These are phyloP conservation scores for Xestia sexstrigata DNA, from an alignment of 2,888 invertebrate genomes.

Conservation along the genomic window DNA sequence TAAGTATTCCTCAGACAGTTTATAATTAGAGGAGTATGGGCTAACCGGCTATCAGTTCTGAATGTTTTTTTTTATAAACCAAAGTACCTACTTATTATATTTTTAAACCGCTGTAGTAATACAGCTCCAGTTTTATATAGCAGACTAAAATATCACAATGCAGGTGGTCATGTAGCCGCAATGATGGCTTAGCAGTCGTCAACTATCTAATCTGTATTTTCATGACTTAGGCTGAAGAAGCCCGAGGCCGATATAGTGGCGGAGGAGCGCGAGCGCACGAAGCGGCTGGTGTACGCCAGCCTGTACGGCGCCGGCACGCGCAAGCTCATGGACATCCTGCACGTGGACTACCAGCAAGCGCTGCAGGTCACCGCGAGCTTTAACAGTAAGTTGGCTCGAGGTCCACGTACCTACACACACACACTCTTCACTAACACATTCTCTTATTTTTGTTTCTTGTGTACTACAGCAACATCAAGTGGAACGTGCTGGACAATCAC, in stretches of 20 bases:
- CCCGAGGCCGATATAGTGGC: constrained; percentile 68
- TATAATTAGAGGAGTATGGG: too few species aligned
- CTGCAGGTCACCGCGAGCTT: constrained; percentile 80
- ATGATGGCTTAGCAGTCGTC: neutral
- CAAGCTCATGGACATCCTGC: constrained; percentile 83
- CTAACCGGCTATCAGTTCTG: neutral
- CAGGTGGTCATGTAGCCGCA: neutral
- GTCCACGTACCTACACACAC: neutral
- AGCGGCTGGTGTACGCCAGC: constrained; percentile 87
- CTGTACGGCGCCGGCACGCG: constrained; percentile 88
- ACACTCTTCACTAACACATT: neutral
- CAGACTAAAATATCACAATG: neutral
- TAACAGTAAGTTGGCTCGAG: constrained; percentile 73
- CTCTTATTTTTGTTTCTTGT: neutral
- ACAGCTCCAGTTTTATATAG: neutral
- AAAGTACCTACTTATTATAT: too few species aligned
- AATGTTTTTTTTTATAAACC: neutral
- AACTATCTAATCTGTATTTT: neutral
- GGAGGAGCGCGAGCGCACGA: constrained; percentile 86
- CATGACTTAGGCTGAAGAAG: constrained; percentile 78
- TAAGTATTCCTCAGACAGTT: too few species aligned
- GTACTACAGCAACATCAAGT: too few species aligned
- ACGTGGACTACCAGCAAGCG: constrained; percentile 77
- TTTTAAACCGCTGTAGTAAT: neutral
- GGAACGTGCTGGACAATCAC: too few species aligned